Evolutionary conservation across 1,140 invertebrate genomes (phyloP), one percentile per base, ranked within the genome.

Genomic region (Venturia canescens): DNA sequence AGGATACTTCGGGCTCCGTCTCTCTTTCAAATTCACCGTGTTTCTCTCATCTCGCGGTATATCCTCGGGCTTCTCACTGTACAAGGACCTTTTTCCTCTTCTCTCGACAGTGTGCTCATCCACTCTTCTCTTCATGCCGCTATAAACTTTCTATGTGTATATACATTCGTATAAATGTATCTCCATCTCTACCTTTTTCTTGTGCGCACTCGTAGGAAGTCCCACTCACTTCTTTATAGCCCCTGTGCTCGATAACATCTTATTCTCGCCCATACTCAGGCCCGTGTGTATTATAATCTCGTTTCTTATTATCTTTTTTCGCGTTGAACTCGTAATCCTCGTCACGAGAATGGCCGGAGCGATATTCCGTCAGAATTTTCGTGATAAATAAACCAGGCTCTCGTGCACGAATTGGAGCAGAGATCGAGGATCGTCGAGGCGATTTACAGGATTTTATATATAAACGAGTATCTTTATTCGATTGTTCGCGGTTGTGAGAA

Each of bases 71-170:
- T 87, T 86, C 87, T 90, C 87, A 86, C 84, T 84, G 82, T 83
- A 91, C 88, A 90, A 90, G 90, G 88, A 87, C 88, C 88, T 88
- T 86, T 83, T 86, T 86, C 86, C 83, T 88, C 86, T 86, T 83
- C 83, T 81, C 83, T 83, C 79, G 78, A 75, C 67, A 77, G 71
- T 79, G 80, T 83, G 79, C 83, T 84, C 74, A 76, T 83, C 78
- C 82, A 82, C 84, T 60, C 82, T 82, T 80, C 80, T 71, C 44
- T 48, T 50, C 63, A 66, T 66, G 9, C 60, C 13, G 4, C 60
- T 13, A n/a, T 66, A 23, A 1, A 57, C 5, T n/a, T n/a, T n/a
- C n/a, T 23, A 57, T 5, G 21, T 63, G 75, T 83, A 79, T 6
- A 77, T 50, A 34, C 9, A 34, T 34, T 34, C 9, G 9, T 9